These are phyloP conservation scores for Suillia variegata DNA, from an alignment of 2,888 invertebrate genomes.

Conservation along the genomic window DNA sequence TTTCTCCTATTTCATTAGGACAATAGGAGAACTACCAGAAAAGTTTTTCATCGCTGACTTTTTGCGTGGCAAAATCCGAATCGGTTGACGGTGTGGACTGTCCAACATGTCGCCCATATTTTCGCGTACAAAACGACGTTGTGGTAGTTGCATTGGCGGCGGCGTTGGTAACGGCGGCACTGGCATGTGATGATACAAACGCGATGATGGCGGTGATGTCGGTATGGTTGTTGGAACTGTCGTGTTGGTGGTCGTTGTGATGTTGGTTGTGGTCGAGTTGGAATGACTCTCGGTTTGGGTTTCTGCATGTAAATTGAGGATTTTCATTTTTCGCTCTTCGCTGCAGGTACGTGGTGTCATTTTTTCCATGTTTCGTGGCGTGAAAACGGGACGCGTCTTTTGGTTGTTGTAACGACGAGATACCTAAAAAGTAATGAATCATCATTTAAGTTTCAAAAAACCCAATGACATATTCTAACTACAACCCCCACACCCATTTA, in stretches of 20 bases:
- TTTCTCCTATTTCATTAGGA: too few species aligned
- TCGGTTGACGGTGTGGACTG: constrained; percentile 15
- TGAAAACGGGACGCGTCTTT: too few species aligned
- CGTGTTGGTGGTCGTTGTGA: too few species aligned
- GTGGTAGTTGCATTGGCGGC: background rate
- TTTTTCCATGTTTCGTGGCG: too few species aligned
- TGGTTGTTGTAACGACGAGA: too few species aligned
- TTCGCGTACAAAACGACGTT: constrained; percentile 16
- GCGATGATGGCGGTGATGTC: background rate
- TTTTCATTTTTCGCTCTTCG: constrained; percentile 5
- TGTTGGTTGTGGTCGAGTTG: too few species aligned
- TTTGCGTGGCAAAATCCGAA: constrained; percentile 19
- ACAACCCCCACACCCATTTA: too few species aligned
- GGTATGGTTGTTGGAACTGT: too few species aligned
- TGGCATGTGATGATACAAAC: background rate
- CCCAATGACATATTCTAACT: too few species aligned
- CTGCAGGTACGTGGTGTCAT: constrained; percentile 14
- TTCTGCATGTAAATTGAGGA: constrained; percentile 21
- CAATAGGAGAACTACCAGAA: too few species aligned
- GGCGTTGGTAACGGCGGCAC: constrained; percentile 10
- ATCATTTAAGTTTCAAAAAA: too few species aligned
- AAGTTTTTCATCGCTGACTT: constrained; percentile 18
- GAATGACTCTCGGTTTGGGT: constrained; percentile 20
- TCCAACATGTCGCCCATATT: constrained; percentile 19
- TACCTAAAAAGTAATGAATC: too few species aligned